Evolutionary conservation across 2,888 invertebrate species (phyloP), one percentile per base, ranked within the genome.

Genomic region (Tillus elongatus): DNA sequence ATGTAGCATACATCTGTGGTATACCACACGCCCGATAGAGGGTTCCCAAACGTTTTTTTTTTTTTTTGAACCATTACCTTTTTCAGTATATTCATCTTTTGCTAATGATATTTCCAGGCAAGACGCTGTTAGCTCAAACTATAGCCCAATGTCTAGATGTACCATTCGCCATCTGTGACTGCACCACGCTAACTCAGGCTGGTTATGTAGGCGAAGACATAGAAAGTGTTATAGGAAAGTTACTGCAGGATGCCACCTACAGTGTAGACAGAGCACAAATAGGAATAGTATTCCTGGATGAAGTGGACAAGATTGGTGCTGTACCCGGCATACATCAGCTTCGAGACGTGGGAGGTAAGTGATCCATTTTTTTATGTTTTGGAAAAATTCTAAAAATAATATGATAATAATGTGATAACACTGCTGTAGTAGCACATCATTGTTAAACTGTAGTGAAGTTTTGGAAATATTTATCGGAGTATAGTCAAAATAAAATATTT

Each of bases 131-230:
- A 44, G 97, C 97, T 4, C 95, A 98, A 69, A 96, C 95, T 16
- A 87, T 98, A 61, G 97, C 98, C 31, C 85, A 87, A 57, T 96
- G 96, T 64, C 71, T 98, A 52, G 96, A 99, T 68, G 97, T 99
- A 44, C 98, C 98, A 37, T 97, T 97, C 71, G 96, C 96, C 15
- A 96, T 96, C 60, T 96, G 96, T 69, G 97, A 98, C 72, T 97
- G 97, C 67, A 93, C 93, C 13, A 92, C 92, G 8, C 70, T 93
- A 24, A 93, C 93, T 8, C 92, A 93, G 69, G 93, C 92, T 13
- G 92, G 97, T 24, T 97, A 97, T 64, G 97, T 98, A 4, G 98
- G 98, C n/a, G 97, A 98, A 67, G 98, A 98, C 64, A 96, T 98
- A 56, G 97, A 98, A 68, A 92, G 92, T 58, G 96, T 97, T 35